Percentiles rank a stretch among this genome's conserved stretches.
These are phyloP conservation scores for Tylochromis polylepis DNA, from an alignment of 2,113 vertebrate species.

Conservation along the genomic window DNA sequence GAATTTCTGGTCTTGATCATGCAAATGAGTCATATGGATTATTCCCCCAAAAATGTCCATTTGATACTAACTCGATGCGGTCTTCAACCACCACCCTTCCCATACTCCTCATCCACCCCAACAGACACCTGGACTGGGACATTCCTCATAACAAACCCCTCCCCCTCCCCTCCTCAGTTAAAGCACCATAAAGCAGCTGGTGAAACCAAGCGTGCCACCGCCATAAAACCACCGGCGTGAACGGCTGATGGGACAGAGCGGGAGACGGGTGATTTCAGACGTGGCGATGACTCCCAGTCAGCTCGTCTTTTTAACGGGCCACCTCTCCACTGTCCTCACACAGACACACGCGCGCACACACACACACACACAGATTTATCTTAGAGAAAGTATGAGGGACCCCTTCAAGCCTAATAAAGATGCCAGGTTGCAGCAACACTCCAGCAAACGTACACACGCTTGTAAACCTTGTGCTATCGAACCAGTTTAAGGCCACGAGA, in stretches of 20 bases:
- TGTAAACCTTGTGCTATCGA: background rate
- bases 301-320: conserved; percentile 1
- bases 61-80: background rate
- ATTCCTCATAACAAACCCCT: background rate
- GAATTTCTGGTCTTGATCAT: background rate
- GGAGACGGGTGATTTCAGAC: background rate
- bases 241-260: background rate
- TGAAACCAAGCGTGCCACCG: background rate
- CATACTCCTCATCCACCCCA: background rate
- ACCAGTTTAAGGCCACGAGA: background rate
- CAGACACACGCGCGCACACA: background rate
- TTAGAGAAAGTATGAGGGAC: background rate
- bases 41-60: background rate
- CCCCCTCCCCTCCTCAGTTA: background rate
- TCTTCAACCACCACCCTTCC: background rate
- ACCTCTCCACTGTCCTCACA: background rate
- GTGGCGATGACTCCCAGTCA: background rate
- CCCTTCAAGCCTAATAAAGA: background rate
- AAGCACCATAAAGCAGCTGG: conserved; percentile 30
- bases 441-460: background rate
- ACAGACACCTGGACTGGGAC: background rate
- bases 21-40: background rate
- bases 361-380: background rate
- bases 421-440: background rate
- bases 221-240: conserved; percentile 19